Evolutionary conservation across 2,113 vertebrate species (phyloP).

Genomic region (Cathartes aura): DNA sequence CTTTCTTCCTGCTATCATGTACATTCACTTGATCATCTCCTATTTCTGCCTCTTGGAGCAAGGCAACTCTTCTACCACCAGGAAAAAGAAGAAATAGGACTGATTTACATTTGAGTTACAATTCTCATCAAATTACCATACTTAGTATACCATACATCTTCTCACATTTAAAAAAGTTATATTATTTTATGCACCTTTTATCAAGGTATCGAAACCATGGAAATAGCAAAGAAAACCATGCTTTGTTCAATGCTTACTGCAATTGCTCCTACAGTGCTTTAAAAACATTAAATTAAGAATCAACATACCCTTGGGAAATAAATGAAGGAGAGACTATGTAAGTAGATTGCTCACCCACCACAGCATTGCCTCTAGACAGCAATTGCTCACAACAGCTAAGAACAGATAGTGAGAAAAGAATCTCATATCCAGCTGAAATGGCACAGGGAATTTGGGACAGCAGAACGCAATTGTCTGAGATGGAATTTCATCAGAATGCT

Average conservation of each 20-base stretch:
- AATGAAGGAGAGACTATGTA: not conserved
- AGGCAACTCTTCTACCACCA: not conserved
- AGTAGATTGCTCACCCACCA: not conserved
- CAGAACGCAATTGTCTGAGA: not conserved
- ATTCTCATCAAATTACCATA: not conserved
- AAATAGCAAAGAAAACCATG: not conserved
- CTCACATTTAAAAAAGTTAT: not conserved
- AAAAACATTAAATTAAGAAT: not conserved
- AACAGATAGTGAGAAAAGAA: not conserved
- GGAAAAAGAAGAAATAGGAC: not conserved
- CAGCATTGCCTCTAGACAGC: not conserved
- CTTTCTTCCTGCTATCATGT: not conserved
- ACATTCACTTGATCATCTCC: not conserved
- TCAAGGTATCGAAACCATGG: not conserved
- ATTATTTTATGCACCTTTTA: not conserved
- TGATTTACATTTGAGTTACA: not conserved
- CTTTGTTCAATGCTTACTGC: not conserved
- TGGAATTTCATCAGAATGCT: not conserved
- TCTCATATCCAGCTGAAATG: conserved; percentile 23
- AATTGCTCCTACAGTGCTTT: not conserved
- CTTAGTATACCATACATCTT: not conserved
- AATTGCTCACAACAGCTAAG: not conserved
- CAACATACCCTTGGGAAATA: not conserved
- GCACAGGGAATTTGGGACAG: not conserved
- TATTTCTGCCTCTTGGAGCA: not conserved